phyloP scores from a whole-genome alignment of 2,797 vertebrate genomes.

The Toxotes lorentzi region DNA sequence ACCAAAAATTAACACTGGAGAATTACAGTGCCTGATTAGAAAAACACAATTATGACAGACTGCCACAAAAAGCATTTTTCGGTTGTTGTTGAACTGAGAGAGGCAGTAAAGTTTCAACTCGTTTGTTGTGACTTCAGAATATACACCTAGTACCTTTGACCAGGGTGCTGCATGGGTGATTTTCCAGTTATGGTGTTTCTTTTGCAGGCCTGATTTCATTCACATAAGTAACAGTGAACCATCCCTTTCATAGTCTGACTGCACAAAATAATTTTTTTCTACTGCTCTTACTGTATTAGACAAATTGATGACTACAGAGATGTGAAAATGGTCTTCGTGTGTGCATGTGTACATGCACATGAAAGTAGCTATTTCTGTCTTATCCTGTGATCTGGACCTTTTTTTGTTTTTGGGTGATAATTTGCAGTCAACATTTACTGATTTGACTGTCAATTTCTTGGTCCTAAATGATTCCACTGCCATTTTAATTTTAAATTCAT shows the following conservation, averaged over 20 bases:
- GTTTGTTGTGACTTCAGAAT: constrained; percentile 46
- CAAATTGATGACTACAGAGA: constrained; percentile 41
- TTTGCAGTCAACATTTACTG: background rate
- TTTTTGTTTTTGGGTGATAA: background rate
- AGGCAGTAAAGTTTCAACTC: constrained; percentile 22
- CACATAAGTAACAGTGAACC: constrained; percentile 50
- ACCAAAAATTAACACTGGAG: constrained; percentile 16
- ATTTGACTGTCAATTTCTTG: background rate
- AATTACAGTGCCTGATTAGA: constrained; percentile 36
- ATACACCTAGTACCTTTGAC: constrained; percentile 32
- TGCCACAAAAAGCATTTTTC: background rate
- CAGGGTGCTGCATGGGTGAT: constrained; percentile 27
- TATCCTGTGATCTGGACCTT: background rate
- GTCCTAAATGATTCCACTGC: background rate
- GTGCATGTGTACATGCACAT: background rate
- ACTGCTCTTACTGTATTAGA: constrained; percentile 27
- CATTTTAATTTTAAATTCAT: constrained; percentile 12
- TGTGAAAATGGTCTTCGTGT: constrained; percentile 36
- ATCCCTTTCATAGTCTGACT: constrained; percentile 26
- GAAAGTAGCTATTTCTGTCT: constrained; percentile 11
- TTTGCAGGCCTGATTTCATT: constrained; percentile 46
- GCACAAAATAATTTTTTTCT: constrained; percentile 32
- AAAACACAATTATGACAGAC: constrained; percentile 36
- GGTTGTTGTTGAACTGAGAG: constrained; percentile 6
- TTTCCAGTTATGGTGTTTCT: constrained; percentile 45